Conservation (phyloP, 2,888 invertebrate species). For the Parthenolecanium corni region DNA sequence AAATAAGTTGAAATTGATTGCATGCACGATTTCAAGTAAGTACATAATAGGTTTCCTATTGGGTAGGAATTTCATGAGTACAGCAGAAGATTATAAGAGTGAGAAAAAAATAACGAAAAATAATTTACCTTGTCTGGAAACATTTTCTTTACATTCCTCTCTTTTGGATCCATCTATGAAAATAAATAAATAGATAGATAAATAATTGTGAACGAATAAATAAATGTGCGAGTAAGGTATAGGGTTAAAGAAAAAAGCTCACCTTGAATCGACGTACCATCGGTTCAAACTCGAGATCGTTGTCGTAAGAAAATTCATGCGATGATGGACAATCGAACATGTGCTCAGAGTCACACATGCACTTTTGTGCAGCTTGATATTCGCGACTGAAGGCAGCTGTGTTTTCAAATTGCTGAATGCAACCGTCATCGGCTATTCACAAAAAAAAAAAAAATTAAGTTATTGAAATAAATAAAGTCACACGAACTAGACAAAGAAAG, state of each 20-base stretch:
- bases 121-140: background rate
- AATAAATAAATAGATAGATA: background rate
- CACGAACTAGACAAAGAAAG: too few relatives aligned
- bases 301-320: conserved; percentile 33
- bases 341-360: conserved; percentile 96
- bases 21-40: too few relatives aligned
- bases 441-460: conserved; percentile 1
- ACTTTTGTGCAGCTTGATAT: conserved; percentile 83
- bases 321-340: conserved; percentile 79
- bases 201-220: background rate
- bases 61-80: too few relatives aligned
- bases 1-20: conserved; percentile 32
- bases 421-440: conserved; percentile 74
- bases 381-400: conserved; percentile 89
- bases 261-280: conserved; percentile 6
- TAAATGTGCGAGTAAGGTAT: background rate
- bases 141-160: background rate
- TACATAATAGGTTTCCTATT: too few relatives aligned
- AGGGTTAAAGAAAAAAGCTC: background rate
- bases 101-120: background rate
- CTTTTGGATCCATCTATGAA: background rate
- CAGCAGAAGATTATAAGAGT: too few relatives aligned
- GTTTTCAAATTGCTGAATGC: conserved; percentile 84
- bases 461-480: background rate
- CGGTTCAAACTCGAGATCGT: conserved; percentile 38